Conservation (phyloP, 37 sponge, comb jelly and placozoan genomes). For the Agelas oroides region DNA sequence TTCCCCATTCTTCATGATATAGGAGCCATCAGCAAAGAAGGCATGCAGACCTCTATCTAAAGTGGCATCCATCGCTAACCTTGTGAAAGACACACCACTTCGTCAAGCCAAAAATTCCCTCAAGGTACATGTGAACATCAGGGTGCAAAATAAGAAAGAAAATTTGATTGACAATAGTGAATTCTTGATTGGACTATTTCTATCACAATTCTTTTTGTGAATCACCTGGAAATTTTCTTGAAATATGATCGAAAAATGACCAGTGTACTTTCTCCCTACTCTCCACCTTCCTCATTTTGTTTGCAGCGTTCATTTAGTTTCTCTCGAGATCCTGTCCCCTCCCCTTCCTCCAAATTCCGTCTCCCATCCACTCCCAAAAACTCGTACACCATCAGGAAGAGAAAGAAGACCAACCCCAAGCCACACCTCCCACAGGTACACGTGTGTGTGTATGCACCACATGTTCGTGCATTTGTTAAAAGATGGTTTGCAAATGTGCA, state of each 20-base stretch:
- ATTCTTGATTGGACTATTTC: too few relatives aligned
- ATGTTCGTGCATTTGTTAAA: too few relatives aligned
- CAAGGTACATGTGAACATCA: conserved; percentile 17
- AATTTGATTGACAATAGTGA: too few relatives aligned
- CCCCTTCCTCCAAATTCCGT: conserved; percentile 31
- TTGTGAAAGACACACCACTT: conserved; percentile 39
- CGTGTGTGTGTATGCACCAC: not conserved
- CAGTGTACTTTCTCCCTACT: not conserved
- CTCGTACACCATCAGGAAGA: not conserved
- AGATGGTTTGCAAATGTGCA: too few relatives aligned
- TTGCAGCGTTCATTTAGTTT: conserved; percentile 67
- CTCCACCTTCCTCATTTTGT: not conserved
- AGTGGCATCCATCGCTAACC: conserved; percentile 32
- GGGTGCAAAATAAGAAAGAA: too few relatives aligned
- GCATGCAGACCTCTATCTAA: conserved; percentile 49
- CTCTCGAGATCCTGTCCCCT: conserved; percentile 23
- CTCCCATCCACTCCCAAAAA: conserved; percentile 13
- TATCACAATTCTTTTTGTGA: too few relatives aligned
- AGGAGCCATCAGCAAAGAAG: conserved; percentile 55
- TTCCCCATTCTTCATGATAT: not conserved
- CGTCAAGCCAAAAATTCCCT: conserved; percentile 30
- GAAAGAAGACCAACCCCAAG: not conserved
- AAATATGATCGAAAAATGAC: too few relatives aligned
- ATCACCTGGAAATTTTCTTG: too few relatives aligned
- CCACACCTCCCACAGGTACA: not conserved